Conservation (phyloP, 2,888 invertebrate species). For the Panopea generosa region DNA sequence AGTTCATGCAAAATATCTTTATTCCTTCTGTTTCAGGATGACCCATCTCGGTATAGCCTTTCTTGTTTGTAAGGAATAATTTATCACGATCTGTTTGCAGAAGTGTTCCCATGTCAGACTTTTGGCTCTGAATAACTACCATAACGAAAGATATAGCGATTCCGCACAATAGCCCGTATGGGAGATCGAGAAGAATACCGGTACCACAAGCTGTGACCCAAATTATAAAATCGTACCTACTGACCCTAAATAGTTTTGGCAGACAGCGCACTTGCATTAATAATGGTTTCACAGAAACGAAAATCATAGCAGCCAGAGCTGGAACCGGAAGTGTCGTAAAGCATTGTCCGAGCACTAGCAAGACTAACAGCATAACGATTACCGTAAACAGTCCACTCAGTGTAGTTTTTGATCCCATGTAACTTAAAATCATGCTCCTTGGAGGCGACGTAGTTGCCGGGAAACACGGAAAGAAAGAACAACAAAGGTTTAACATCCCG, state of each 20-base stretch:
- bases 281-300: conserved; percentile 84
- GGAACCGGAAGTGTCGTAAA: conserved; percentile 79
- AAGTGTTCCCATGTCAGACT: conserved; percentile 22
- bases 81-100: not conserved
- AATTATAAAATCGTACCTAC: conserved; percentile 90
- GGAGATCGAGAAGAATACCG: conserved; percentile 76
- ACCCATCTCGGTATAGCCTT: conserved; percentile 15
- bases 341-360: conserved; percentile 76
- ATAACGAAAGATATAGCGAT: conserved; percentile 69
- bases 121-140: conserved; percentile 70
- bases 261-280: conserved; percentile 89
- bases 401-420: conserved; percentile 79
- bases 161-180: conserved; percentile 77
- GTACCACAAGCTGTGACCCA: conserved; percentile 76
- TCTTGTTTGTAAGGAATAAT: conserved; percentile 9
- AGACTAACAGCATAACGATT: conserved; percentile 77
- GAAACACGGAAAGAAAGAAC: conserved; percentile 84
- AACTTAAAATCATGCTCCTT: conserved; percentile 74
- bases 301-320: conserved; percentile 85
- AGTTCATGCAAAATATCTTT: conserved; percentile 42
- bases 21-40: conserved; percentile 21
- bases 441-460: conserved; percentile 83
- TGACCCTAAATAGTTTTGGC: conserved; percentile 90
- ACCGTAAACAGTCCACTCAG: conserved; percentile 75
- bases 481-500: conserved; percentile 81